Conservation (phyloP, 2,113 vertebrate genomes). For the Sinocyclocheilus anshuiensis region DNA sequence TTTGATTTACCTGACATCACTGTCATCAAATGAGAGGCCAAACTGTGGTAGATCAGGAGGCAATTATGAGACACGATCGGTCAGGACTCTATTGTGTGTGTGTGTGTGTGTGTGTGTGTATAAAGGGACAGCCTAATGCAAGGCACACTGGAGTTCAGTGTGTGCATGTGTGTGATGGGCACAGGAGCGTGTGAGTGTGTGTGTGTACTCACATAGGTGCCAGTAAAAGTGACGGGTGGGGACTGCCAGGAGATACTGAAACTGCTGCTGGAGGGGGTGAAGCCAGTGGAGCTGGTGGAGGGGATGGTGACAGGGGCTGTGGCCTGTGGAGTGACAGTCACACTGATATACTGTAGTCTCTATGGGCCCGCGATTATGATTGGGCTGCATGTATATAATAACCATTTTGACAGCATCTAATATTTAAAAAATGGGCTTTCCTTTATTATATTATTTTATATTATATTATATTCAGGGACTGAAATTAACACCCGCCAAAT, state of each 20-base stretch:
- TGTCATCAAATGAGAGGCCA: neutral
- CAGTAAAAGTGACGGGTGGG: conserved; percentile 91
- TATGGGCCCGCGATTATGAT: neutral
- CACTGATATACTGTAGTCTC: conserved; percentile 15
- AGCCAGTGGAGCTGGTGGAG: conserved; percentile 77
- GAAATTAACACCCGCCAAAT: no score
- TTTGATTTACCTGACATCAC: neutral
- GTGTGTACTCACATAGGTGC: conserved; percentile 82
- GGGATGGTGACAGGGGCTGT: conserved; percentile 94
- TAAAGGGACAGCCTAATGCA: neutral
- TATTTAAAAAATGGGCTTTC: neutral
- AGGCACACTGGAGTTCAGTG: conserved; percentile 3
- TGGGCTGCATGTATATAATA: neutral
- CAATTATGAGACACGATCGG: neutral
- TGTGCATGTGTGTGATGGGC: conserved; percentile 6
- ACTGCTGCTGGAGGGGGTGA: conserved; percentile 84
- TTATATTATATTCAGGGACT: no score
- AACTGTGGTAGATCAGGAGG: neutral
- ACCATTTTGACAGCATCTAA: neutral
- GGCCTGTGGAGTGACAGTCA: conserved; percentile 78
- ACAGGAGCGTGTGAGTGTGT: neutral
- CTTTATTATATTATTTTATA: no score
- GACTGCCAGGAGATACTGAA: conserved; percentile 97
- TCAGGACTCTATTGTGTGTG: neutral
- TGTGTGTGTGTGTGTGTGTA: neutral